Evolutionary conservation across 2,888 invertebrate genomes (phyloP), one percentile per base, ranked within the genome.

Genomic region (Spisula subtruncata): DNA sequence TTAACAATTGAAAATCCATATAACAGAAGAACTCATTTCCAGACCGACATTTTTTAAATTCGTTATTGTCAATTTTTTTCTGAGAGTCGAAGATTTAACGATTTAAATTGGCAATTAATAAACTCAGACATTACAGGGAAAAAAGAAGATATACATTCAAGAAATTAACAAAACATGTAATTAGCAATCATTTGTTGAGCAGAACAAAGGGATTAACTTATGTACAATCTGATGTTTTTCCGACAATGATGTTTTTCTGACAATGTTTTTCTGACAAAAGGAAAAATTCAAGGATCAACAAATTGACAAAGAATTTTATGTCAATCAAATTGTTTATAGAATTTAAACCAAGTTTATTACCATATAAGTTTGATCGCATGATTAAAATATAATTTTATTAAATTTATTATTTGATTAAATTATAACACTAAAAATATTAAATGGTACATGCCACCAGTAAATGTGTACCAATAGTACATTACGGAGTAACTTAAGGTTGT

Each of bases 1-100:
- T 90, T 89, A 89, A 89, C 90, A 89, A 91, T 91, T 85, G 87
- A 89, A 89, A 88, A 87, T 75, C 85, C 85, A 91, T 91, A 91
- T 89, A 91, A 87, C 85, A 75, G 56, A 80, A 79, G 83, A 91
- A 89, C 85, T 81, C 87, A 91, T 89, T 89, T 91, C 89, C 87
- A 90, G 81, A n/a, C 85, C n/a, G 89, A 85, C 90, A 85, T 90
- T 90, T 87, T 87, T 87, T 83, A 85, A 85, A 60, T 85, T 83
- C 82, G 85, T 87, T 90, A 87, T 90, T 60, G 87, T 87, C 60
- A 41, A 81, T 56, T 71, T 60, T 85, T 85, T 83, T 84, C 41
- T 48, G 41, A 82, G 83, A 75, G 32, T 66, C 71, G 81, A 60
- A 32, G 80, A 81, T 85, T 83, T 81, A 85, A 89, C 82, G 32